Evolutionary conservation across 2,797 vertebrate genomes (phyloP).

Genomic region (Sphenopsis melanotis): DNA sequence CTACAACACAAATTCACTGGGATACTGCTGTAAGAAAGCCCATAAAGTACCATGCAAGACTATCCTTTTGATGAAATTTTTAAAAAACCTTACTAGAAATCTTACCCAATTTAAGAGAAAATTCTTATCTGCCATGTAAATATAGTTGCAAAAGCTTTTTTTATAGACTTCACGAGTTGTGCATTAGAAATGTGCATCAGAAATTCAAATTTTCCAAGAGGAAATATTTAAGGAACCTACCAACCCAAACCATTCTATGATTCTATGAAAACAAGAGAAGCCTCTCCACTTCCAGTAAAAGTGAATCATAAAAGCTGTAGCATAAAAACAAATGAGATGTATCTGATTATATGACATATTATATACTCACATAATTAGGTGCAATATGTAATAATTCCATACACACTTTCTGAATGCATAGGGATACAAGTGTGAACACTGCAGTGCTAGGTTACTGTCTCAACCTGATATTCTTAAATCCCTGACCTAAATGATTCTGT

Average conservation of each 20-base stretch:
- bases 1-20: background rate
- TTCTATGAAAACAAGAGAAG: background rate
- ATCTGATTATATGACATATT: background rate
- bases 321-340: background rate
- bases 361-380: background rate
- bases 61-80: background rate
- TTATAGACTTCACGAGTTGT: background rate
- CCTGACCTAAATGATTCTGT: background rate
- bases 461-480: background rate
- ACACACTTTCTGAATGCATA: background rate
- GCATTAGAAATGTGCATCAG: background rate
- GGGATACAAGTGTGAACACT: background rate
- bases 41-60: background rate
- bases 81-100: background rate
- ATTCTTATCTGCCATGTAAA: background rate
- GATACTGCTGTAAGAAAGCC: background rate
- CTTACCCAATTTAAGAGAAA: background rate
- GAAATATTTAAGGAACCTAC: constrained; percentile 4
- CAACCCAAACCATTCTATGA: background rate
- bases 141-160: background rate
- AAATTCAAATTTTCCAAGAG: constrained; percentile 7
- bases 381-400: background rate
- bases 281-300: background rate
- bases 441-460: background rate
- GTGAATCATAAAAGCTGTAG: background rate